Evolutionary conservation across 2,888 invertebrate species (phyloP).

Genomic region (Caenorhabditis auriculariae): DNA sequence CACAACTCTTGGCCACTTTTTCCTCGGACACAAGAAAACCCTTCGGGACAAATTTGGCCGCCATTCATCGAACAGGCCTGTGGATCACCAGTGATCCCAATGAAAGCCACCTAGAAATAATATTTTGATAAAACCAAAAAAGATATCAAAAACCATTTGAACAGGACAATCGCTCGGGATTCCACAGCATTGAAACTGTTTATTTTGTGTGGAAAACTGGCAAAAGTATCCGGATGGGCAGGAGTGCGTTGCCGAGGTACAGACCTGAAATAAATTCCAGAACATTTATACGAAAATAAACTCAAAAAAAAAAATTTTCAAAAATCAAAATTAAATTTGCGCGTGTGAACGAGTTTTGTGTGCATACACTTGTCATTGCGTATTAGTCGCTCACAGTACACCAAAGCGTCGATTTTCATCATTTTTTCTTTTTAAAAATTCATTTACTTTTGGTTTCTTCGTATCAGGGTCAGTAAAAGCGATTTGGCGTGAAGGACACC

Average conservation of each 20-base stretch:
- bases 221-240: slow-evolving; percentile 54
- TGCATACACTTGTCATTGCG: too few species aligned
- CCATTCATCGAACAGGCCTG: slow-evolving; percentile 48
- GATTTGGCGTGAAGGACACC: slow-evolving; percentile 48
- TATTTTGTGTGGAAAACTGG: slow-evolving; percentile 40
- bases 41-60: slow-evolving; percentile 44
- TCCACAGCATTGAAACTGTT: slow-evolving; percentile 52
- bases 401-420: too few species aligned
- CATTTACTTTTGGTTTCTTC: slow-evolving; percentile 37
- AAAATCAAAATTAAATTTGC: background rate
- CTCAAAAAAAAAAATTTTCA: background rate
- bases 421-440: background rate
- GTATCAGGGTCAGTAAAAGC: slow-evolving; percentile 46
- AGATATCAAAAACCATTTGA: slow-evolving; percentile 20
- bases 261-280: slow-evolving; percentile 21
- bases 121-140: background rate
- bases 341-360: too few species aligned
- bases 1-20: slow-evolving; percentile 44
- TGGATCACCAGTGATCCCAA: slow-evolving; percentile 44
- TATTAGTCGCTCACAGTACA: too few species aligned
- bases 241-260: slow-evolving; percentile 43
- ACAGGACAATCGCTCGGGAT: slow-evolving; percentile 46
- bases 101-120: slow-evolving; percentile 39
- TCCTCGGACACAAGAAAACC: slow-evolving; percentile 45
- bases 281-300: too few species aligned